Evolutionary conservation across 2,888 invertebrate genomes (phyloP).

Genomic region (Agrotis clavis): DNA sequence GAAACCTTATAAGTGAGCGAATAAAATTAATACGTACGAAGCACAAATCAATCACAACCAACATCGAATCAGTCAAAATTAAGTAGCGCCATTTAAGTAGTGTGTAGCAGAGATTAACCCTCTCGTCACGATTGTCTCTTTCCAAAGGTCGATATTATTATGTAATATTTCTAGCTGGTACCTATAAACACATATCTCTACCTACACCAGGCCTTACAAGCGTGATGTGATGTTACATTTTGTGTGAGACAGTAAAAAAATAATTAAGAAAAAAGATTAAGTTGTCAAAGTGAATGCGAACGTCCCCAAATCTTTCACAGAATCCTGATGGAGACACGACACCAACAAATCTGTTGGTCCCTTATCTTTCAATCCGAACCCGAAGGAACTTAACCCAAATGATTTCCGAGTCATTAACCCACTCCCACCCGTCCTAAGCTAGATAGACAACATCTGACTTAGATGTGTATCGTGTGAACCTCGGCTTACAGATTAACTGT

Average conservation of each 20-base stretch:
- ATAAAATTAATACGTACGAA: too few species aligned
- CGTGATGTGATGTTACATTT: too few species aligned
- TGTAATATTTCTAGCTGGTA: too few species aligned
- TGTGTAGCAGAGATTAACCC: too few species aligned
- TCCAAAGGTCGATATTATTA: too few species aligned
- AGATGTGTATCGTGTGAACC: slow-evolving; percentile 89
- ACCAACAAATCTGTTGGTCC: slow-evolving; percentile 88
- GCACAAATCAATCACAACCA: too few species aligned
- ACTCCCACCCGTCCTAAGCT: slow-evolving; percentile 87
- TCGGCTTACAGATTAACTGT: slow-evolving; percentile 87
- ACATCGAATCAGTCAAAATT: too few species aligned
- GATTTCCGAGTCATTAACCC: slow-evolving; percentile 91
- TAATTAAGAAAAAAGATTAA: slow-evolving; percentile 30
- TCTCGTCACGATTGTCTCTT: too few species aligned
- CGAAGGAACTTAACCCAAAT: slow-evolving; percentile 88
- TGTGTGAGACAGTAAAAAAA: not conserved
- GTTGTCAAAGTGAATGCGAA: slow-evolving; percentile 41
- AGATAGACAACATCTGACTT: slow-evolving; percentile 90
- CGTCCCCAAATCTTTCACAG: slow-evolving; percentile 60
- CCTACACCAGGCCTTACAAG: too few species aligned
- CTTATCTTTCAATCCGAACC: slow-evolving; percentile 89
- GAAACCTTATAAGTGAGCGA: too few species aligned
- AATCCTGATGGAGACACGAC: slow-evolving; percentile 76
- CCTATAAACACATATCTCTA: too few species aligned
- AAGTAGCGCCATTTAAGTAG: too few species aligned